Evolutionary conservation across 2,113 vertebrate species (phyloP), one percentile per base, ranked within the genome.

Genomic region (Rhinolophus sinicus): DNA sequence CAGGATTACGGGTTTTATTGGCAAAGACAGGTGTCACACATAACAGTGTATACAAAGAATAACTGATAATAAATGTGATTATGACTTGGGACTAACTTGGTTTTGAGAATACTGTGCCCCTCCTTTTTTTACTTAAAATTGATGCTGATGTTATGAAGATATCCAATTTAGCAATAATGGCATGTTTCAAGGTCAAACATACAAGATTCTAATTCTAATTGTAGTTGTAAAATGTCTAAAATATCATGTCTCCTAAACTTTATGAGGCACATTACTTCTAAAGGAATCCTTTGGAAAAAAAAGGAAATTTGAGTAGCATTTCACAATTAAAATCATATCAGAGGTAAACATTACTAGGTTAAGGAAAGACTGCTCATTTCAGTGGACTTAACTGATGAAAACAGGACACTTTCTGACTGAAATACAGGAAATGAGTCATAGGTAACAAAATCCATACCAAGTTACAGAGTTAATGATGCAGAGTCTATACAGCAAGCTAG

Each of bases 1-100:
- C 24, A 89, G 81, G 90, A 96, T 85, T 97, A 81, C 90, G 65
- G 33, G 67, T 95, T 96, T 95, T 85, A 95, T 92, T 97, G 88
- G 80, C 94, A 96, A 95, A 92, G 80, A 83, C 67, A 92, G 77
- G 38, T 90, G 65, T 85, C 93, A 95, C 35, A 95, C 8, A 50
- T 62, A 95, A 82, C 22, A 81, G 54, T 88, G 92, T 94, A 90
- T 88, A 87, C 38, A 85, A 80, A 88, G 18, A 87, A 35, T 87
- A 85, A 95, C 93, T 92, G 54, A 81, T 70, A 96, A 85, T 91
- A 88, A 85, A 92, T 62, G 8, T 72, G 18, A 96, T 70, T 85
- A 76, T 65, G 88, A 67, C 16, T 83, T 92, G 65, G 24, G 38
- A 65, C n/a, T 95, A 75, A 90, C 69, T 95, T 83, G 18, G 13